Base-by-base conservation (phyloP, 2,888 invertebrate genomes). In the Crepidodera aurea region DNA sequence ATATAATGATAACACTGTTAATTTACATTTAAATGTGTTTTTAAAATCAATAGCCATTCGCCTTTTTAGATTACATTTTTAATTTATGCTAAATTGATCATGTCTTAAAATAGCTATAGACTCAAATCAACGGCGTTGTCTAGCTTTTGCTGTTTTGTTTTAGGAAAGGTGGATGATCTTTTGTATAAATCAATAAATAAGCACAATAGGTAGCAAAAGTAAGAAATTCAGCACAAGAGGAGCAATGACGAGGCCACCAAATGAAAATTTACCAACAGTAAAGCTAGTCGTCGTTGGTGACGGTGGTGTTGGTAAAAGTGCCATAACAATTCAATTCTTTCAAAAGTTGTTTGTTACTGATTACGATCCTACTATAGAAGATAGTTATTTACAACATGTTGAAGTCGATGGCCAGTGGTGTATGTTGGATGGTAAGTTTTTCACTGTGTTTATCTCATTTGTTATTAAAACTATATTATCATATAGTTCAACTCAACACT, bases 271-370 rank as follows among this genome's bases (percentile, higher is more conserved):
- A 73, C 87, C 89, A 67, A 88, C 88, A 65, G 93, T 93, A 77
- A 96, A 95, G 81, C 81, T 96, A 77, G 96, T 96, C 65, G 96
- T 96, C 66, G 94, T 96, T 15, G 96, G 96, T 3, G 95, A 95
- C 82, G 96, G 96, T 67, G 96, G 96, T 69, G 96, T 96, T 58
- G 96, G 96, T 67, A 96, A 96, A 84, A 93, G 93, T 74, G 94
- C 95, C n/a, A 88, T 96, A 73, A 96, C 96, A n/a, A 96, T 95
- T 78, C 94, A 96, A 83, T 94, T 94, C 83, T 96, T 96, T 81
- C 96, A 96, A 83, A 94, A 94, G 81, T 85, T 95, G 75, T 96
- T 96, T 80, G 93, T 96, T 65, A 93, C 94, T 0, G 96, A 96
- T 81, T 96, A 96, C 76, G 96, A 96, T 82, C 96, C 96, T 5